phyloP scores from a whole-genome alignment of 2,113 vertebrate genomes.

The Nyctibius bracteatus region DNA sequence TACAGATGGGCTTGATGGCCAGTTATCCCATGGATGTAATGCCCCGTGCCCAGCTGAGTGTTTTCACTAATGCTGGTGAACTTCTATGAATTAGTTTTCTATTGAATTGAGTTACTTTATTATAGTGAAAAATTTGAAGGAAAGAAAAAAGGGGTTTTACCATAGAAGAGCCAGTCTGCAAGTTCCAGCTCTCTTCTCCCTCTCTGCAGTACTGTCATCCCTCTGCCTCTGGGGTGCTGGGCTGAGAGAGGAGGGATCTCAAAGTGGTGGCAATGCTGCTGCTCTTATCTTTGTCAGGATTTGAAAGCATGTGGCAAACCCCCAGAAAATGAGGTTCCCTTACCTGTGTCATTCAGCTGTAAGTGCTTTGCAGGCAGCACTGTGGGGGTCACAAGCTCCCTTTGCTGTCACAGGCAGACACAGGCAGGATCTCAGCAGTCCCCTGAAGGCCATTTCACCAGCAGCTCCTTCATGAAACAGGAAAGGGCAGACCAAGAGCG shows the following conservation, averaged over 20 bases:
- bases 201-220: not conserved
- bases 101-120: not conserved
- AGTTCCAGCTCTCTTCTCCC: not conserved
- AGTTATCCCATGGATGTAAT: not conserved
- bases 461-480: not conserved
- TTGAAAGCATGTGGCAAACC: not conserved
- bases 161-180: not conserved
- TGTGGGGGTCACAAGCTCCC: not conserved
- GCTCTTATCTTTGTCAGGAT: not conserved
- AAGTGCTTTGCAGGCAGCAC: not conserved
- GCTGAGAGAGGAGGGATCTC: not conserved
- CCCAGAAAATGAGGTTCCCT: not conserved
- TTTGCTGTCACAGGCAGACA: not conserved
- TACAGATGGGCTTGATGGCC: too few species aligned
- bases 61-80: not conserved
- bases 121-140: not conserved
- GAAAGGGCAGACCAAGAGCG: not conserved
- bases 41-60: not conserved
- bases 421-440: not conserved
- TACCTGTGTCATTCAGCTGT: not conserved
- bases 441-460: not conserved
- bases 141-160: not conserved
- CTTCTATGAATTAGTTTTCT: not conserved
- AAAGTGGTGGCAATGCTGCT: not conserved
- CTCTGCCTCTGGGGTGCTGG: not conserved